Evolutionary conservation across 2,888 invertebrate species (phyloP).

Genomic region (Dinocampus coccinellae): DNA sequence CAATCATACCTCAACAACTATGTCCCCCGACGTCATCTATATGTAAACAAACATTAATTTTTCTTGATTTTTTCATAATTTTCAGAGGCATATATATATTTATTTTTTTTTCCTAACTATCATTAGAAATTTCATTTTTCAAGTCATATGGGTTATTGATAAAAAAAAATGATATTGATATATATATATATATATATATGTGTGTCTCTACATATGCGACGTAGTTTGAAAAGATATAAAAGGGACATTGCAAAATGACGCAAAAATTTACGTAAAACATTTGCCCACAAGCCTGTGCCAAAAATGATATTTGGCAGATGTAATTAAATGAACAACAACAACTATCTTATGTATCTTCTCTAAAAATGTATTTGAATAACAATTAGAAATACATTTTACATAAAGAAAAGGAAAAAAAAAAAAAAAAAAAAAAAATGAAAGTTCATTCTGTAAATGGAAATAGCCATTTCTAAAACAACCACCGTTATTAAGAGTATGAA

Average conservation of each 20-base stretch:
- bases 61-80: too few relatives aligned
- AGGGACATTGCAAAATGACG: slow-evolving; percentile 13
- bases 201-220: too few relatives aligned
- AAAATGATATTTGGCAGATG: slow-evolving; percentile 13
- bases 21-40: slow-evolving; percentile 27
- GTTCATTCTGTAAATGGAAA: too few relatives aligned
- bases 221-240: slow-evolving; percentile 6
- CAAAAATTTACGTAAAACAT: neutral
- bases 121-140: too few relatives aligned
- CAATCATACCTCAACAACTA: slow-evolving; percentile 5
- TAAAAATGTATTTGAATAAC: neutral
- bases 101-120: too few relatives aligned
- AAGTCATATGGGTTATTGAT: too few relatives aligned
- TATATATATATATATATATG: too few relatives aligned
- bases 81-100: too few relatives aligned
- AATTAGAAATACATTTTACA: neutral
- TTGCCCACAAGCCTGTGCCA: neutral
- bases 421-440: too few relatives aligned
- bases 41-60: slow-evolving; percentile 6
- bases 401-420: too few relatives aligned
- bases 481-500: neutral
- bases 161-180: too few relatives aligned
- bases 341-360: neutral
- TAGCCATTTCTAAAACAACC: too few relatives aligned
- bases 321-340: neutral